Evolutionary conservation across 64 coral and sea anemone genomes (phyloP).

Genomic region (Porites lutea): DNA sequence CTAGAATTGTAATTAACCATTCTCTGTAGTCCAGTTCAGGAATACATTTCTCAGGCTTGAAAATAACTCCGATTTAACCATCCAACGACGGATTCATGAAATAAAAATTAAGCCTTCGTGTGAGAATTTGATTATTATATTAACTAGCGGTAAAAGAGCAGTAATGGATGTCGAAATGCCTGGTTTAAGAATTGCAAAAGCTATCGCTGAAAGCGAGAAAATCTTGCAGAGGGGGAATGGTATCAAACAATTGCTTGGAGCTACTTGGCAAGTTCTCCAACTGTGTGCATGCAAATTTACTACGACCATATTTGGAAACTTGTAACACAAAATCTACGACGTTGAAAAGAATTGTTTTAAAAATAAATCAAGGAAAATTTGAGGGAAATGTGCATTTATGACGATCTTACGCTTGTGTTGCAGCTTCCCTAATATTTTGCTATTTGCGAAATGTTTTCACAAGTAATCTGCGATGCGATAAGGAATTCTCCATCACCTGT

Average conservation of each 20-base stretch:
- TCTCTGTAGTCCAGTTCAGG: constrained; percentile 19
- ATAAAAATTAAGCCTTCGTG: constrained; percentile 22
- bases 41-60: background rate
- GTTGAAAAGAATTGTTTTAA: background rate
- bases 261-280: constrained; percentile 40
- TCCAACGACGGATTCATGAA: background rate
- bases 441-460: constrained; percentile 68
- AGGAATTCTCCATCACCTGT: constrained; percentile 46
- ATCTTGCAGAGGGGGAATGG: constrained; percentile 44
- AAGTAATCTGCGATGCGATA: constrained; percentile 41
- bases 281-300: constrained; percentile 75
- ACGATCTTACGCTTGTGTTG: background rate
- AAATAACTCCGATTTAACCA: background rate
- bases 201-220: constrained; percentile 1
- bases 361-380: background rate
- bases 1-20: constrained; percentile 85
- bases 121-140: background rate
- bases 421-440: background rate
- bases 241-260: constrained; percentile 28
- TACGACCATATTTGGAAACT: constrained; percentile 79
- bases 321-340: constrained; percentile 23
- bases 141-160: constrained; percentile 18
- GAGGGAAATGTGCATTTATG: background rate
- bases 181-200: constrained; percentile 38
- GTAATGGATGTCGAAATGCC: background rate